Percentiles rank a stretch among this genome's conserved stretches.
Conservation (phyloP, 2,888 invertebrate species). For the Ypsolopha scabrella region DNA sequence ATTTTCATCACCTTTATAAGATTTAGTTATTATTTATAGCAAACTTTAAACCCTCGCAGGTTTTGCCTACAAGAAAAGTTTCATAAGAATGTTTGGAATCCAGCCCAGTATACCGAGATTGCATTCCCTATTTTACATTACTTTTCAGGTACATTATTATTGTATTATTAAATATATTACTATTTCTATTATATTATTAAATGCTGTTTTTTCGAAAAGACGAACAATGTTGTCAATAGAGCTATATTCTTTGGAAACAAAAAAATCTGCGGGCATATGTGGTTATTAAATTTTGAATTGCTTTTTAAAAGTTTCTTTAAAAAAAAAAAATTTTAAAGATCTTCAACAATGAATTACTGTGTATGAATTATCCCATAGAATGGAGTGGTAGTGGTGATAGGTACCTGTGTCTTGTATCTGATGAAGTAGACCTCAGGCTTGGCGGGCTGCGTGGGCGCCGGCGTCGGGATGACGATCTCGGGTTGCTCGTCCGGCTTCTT, state of each 20-base stretch:
- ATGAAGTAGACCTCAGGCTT: constrained; percentile 93
- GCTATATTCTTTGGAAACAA: background rate
- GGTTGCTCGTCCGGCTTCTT: constrained; percentile 90
- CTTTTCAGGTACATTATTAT: no score
- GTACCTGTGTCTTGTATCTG: constrained; percentile 87
- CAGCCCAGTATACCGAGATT: no score
- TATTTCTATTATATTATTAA: no score
- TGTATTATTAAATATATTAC: no score
- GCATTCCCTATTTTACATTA: no score
- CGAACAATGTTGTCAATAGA: no score
- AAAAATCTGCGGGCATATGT: background rate
- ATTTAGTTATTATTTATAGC: no score
- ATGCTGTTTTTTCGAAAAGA: no score
- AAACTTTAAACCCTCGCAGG: no score
- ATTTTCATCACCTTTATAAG: no score
- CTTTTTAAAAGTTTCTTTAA: background rate
- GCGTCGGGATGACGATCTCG: constrained; percentile 82
- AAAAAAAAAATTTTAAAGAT: background rate
- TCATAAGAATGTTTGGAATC: no score
- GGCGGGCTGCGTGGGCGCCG: constrained; percentile 86
- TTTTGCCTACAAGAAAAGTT: no score
- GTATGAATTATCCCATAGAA: background rate
- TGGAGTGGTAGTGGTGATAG: constrained; percentile 6
- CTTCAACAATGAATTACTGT: background rate
- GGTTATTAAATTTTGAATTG: background rate